Base-by-base conservation (phyloP, 1,140 invertebrate genomes). In the Charaxes varanes region DNA sequence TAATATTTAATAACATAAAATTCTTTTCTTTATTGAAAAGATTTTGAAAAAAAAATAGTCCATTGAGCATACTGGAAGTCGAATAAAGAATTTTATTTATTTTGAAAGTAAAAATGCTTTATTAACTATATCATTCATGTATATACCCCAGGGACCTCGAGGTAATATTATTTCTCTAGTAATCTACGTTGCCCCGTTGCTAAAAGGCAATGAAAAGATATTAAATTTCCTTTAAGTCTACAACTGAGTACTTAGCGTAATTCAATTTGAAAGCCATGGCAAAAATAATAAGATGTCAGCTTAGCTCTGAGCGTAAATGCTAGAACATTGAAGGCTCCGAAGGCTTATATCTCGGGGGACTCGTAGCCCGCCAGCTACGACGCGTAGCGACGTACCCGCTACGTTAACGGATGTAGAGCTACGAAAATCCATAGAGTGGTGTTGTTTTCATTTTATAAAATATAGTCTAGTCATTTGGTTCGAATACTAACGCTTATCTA, bases 251-350 rank as follows among this genome's bases (percentile, higher is more conserved):
- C 43, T 53, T 58, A 58, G 44, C 32, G 43, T 50, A 59, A 59
- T 55, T 55, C 49, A 55, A 59, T 55, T 50, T 62, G 45, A 65
- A 65, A 65, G 55, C 55, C 50, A 65, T 60, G 51, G 65, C 53
- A 60, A 67, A 80, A 73, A 67, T 69, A 71, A 73, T 72, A 77
- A 65, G 59, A 65, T 34, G 55, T 60, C 51, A 66, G 65, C 59
- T 77, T 64, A 70, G 62, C 57, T 66, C 53, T 61, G 62, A 70
- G 58, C 50, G 62, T 63, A 61, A 61, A 60, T 66, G 62, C 53
- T 57, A 62, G 60, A 63, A 76, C 59, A 71, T 68, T 65, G 68
- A 41, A 64, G 52, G 65, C 63, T 64, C 52, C 64, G 64, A 57
- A 70, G 61, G 61, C 57, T 50, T 58, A 45, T 59, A 60, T 67